Evolutionary conservation across 92 coral and sea anemone species (phyloP).

Genomic region (Epizoanthus stellaris): DNA sequence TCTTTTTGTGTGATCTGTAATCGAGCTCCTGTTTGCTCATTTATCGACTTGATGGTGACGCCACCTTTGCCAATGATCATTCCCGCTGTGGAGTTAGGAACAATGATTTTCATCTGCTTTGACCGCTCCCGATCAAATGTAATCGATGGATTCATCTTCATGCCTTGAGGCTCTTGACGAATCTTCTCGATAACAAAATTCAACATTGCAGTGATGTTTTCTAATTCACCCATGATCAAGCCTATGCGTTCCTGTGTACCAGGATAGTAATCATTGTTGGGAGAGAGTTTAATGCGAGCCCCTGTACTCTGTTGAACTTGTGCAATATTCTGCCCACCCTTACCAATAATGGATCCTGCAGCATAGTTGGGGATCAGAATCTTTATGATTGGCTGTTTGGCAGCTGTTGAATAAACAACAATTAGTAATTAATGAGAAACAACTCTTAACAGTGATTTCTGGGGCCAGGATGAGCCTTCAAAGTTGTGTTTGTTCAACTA

Average conservation of each 20-base stretch:
- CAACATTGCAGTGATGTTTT: constrained; percentile 86
- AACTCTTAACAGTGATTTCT: too few relatives aligned
- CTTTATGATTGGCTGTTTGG: constrained; percentile 95
- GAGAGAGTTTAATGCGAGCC: constrained; percentile 94
- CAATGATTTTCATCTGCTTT: constrained; percentile 91
- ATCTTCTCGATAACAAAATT: constrained; percentile 95
- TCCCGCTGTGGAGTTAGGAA: constrained; percentile 99
- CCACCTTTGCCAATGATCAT: constrained; percentile 98
- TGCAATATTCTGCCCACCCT: constrained; percentile 97
- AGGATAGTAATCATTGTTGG: constrained; percentile 97
- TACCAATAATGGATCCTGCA: constrained; percentile 98
- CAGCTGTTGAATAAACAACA: constrained; percentile 60
- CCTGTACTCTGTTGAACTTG: constrained; percentile 96
- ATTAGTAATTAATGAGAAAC: too few relatives aligned
- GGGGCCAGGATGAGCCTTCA: too few relatives aligned
- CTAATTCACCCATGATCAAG: constrained; percentile 96
- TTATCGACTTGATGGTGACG: constrained; percentile 84
- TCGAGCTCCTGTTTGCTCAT: constrained; percentile 96
- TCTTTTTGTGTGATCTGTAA: constrained; percentile 97
- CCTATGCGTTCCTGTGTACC: constrained; percentile 98
- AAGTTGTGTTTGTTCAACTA: too few relatives aligned
- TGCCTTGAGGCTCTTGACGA: constrained; percentile 91
- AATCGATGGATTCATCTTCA: constrained; percentile 76
- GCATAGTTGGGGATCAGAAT: constrained; percentile 97
- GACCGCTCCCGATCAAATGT: constrained; percentile 91